Base-by-base conservation (phyloP, 2,797 vertebrate genomes). In the Danio albolineatus region DNA sequence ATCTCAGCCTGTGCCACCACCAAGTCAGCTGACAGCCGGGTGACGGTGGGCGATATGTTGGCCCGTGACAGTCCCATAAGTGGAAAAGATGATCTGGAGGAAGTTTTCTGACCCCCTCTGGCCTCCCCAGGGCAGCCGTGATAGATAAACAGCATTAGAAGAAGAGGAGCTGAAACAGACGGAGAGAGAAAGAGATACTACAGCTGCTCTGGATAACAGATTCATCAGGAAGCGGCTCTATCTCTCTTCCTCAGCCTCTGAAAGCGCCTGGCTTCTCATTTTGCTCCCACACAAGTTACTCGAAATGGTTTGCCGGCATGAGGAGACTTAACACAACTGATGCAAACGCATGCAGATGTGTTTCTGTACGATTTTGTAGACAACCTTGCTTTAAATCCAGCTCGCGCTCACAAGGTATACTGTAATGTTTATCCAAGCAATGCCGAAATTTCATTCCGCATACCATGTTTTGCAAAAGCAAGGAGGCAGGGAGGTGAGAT, bases 101-200 rank as follows among this genome's bases (percentile, higher is more conserved):
- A 75, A 41, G 65, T 72, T 88, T 82, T 5, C 73, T 86, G 88
- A 89, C 85, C 75, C 84, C 78, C 85, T 85, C 82, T 86, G 87
- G 87, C 60, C 86, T 60, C 60, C 72, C 38, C 60, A 59, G 74
- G 74, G 80, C 51, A 77, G 84, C 84, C 85, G 86, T 85, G 86
- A 90, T 57, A 90, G 86, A 90, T 90, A 91, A 91, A 86, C 85
- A 83, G 70, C 13, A 65, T 80, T 76, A 73, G 66, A 57, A 69
- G 28, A 64, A 71, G 53, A 71, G 13, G 59, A 69, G 62, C 48
- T 61, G 19, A 69, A 74, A 76, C 64, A 48, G 62, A 75, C 7
- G 10, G 10, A 38, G 48, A 62, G 36, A 59, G 38, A 74, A 74
- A 73, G 60, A 69, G 71, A 66, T 46, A 59, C n/a, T 19, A 78